Percentiles rank a stretch among this genome's conserved stretches.
phyloP scores from a whole-genome alignment of 2,113 vertebrate species.

The Athene noctua region DNA sequence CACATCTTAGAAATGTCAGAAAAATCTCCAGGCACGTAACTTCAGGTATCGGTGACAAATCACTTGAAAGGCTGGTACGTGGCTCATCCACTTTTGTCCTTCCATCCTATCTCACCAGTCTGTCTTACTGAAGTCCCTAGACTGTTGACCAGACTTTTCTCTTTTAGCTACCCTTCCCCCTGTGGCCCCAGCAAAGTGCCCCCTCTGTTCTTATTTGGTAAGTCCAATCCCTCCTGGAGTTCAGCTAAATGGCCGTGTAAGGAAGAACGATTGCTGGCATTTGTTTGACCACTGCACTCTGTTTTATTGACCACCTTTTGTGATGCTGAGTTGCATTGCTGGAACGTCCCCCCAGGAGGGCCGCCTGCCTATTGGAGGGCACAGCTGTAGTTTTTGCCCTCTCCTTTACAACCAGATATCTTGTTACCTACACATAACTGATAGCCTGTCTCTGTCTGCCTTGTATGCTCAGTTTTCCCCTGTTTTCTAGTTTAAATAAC shows the following conservation, averaged over 20 bases:
- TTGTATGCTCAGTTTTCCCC: neutral
- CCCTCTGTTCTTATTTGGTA: neutral
- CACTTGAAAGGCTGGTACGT: accelerated
- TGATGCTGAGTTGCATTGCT: neutral
- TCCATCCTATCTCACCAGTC: neutral
- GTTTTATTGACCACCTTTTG: neutral
- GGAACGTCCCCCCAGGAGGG: neutral
- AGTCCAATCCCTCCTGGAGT: neutral
- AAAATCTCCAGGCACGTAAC: neutral
- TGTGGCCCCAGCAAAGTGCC: neutral
- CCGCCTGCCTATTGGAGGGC: neutral
- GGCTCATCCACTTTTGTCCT: neutral
- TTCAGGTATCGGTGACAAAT: neutral
- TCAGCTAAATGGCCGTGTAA: neutral
- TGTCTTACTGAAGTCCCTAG: neutral
- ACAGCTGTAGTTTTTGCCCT: neutral
- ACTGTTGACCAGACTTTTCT: neutral
- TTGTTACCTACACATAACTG: neutral
- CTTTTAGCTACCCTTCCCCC: neutral
- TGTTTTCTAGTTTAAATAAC: neutral
- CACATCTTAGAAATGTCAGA: neutral
- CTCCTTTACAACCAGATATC: neutral
- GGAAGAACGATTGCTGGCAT: neutral
- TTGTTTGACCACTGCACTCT: neutral
- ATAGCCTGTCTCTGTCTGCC: neutral